Evolutionary conservation across 2,797 vertebrate genomes (phyloP).

Genomic region (Etheostoma nigrum): DNA sequence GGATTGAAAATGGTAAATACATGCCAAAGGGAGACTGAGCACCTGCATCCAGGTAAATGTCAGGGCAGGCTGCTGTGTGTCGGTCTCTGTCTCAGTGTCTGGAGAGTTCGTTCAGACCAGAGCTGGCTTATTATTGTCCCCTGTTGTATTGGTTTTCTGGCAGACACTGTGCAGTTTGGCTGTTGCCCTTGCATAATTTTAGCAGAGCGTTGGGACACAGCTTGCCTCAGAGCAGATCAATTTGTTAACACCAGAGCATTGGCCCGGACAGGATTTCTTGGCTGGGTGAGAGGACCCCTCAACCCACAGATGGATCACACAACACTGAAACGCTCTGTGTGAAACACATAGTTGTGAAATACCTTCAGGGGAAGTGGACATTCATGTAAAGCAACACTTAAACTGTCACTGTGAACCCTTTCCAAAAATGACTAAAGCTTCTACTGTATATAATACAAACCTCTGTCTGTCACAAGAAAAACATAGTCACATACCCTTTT

Average conservation of each 20-base stretch:
- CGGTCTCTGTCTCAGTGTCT: constrained; percentile 2
- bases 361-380: not conserved
- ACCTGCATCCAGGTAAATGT: constrained; percentile 11
- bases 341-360: constrained; percentile 7
- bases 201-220: constrained; percentile 22
- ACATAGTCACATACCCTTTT: not conserved
- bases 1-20: constrained; percentile 9
- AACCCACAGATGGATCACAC: constrained; percentile 17
- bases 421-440: not conserved
- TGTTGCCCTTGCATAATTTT: constrained; percentile 59
- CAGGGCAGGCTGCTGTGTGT: constrained; percentile 10
- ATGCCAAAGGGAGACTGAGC: not conserved
- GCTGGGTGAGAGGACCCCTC: constrained; percentile 25
- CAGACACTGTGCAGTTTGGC: constrained; percentile 37
- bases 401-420: not conserved
- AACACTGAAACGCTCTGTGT: not conserved
- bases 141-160: constrained; percentile 35
- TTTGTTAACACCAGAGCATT: constrained; percentile 43
- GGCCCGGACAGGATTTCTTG: constrained; percentile 33
- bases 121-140: constrained; percentile 44
- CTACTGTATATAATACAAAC: not conserved
- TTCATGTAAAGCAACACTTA: constrained; percentile 10
- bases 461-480: not conserved
- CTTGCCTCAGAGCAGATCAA: constrained; percentile 28
- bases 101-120: constrained; percentile 3